A percentile compares a stretch with the other conserved stretches of the same genome.
Conservation (phyloP, 1,140 invertebrate species). For the Drosophila bocki region DNA sequence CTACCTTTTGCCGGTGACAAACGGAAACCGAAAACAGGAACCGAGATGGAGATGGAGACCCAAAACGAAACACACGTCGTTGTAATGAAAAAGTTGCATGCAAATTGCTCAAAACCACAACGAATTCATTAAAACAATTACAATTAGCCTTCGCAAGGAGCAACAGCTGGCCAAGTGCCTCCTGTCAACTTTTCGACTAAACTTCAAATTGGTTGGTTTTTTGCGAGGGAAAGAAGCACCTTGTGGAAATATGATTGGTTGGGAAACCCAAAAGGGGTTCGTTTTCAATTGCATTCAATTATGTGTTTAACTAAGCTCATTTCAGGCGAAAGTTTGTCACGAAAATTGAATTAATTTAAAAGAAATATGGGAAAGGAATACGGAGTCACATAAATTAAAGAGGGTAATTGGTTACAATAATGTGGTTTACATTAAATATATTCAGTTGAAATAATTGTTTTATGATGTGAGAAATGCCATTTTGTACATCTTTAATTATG, state of each 20-base stretch:
- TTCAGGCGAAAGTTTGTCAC: conserved; percentile 24
- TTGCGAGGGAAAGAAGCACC: background rate
- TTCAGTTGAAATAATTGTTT: background rate
- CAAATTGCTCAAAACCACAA: conserved; percentile 79
- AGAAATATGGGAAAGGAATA: background rate
- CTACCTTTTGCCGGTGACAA: conserved; percentile 25
- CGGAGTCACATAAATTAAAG: background rate
- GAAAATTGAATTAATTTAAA: conserved; percentile 39
- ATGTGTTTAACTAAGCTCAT: conserved; percentile 38
- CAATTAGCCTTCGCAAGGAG: conserved; percentile 66
- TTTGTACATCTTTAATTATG: background rate
- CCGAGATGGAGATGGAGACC: background rate
- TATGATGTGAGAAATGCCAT: background rate
- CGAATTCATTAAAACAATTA: conserved; percentile 84
- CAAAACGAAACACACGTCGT: conserved; percentile 9
- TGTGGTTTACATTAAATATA: conserved; percentile 1
- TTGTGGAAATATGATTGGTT: conserved; percentile 29
- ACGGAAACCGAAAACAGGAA: conserved; percentile 16
- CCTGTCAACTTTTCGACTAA: conserved; percentile 50
- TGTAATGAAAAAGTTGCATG: conserved; percentile 75
- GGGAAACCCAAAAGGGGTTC: conserved; percentile 15
- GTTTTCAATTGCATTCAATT: conserved; percentile 43
- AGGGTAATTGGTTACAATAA: conserved; percentile 11
- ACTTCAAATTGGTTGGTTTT: conserved; percentile 45
- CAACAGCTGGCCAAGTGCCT: conserved; percentile 56